A percentile compares a stretch with the other conserved stretches of the same genome.
These are phyloP conservation scores for Sesia apiformis DNA, from an alignment of 2,888 invertebrate genomes.

Conservation along the genomic window DNA sequence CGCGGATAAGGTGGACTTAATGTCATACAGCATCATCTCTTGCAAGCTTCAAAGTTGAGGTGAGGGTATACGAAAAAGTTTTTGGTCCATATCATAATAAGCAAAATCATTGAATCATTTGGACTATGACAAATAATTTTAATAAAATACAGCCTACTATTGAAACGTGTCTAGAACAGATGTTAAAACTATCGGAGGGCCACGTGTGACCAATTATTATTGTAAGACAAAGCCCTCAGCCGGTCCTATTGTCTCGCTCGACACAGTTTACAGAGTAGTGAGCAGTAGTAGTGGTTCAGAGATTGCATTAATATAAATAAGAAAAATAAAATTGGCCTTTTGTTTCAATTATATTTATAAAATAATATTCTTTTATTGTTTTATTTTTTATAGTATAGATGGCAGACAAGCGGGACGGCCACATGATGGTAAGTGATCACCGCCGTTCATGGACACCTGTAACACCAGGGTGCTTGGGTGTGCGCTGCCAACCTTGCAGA, in stretches of 20 bases:
- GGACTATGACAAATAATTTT: background rate
- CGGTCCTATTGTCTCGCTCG: conserved; percentile 12
- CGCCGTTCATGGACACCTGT: background rate
- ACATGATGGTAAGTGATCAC: background rate
- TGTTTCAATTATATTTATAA: background rate
- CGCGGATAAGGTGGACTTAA: too few relatives aligned
- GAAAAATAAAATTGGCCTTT: too few relatives aligned
- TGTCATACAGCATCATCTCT: too few relatives aligned
- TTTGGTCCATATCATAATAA: too few relatives aligned
- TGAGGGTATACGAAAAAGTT: too few relatives aligned
- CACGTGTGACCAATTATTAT: conserved; percentile 51
- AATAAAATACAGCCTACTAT: background rate
- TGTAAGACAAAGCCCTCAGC: conserved; percentile 32
- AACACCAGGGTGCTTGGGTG: background rate
- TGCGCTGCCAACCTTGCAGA: background rate
- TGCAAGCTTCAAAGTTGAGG: too few relatives aligned
- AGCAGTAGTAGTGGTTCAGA: background rate
- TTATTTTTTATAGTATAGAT: background rate
- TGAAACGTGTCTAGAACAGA: background rate
- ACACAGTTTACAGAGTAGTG: conserved; percentile 6
- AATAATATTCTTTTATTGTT: background rate
- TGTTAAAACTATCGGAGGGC: conserved; percentile 7
- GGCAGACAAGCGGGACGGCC: background rate
- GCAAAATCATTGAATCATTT: background rate
- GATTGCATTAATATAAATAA: background rate